phyloP scores from a whole-genome alignment of 2,113 vertebrate species.

The Rhagologus leucostigma region DNA sequence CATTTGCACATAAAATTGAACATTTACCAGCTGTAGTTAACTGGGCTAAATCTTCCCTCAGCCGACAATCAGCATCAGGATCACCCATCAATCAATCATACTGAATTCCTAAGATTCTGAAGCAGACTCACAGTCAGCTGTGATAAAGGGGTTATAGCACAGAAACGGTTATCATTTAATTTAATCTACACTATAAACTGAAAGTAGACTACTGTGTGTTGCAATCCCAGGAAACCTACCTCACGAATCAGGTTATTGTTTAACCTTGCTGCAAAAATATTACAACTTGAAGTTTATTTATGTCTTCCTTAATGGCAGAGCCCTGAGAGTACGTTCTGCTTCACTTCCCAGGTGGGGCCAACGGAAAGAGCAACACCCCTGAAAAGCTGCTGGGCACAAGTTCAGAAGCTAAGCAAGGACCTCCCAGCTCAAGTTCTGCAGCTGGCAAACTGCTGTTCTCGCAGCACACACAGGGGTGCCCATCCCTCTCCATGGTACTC shows the following conservation, averaged over 20 bases:
- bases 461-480: background rate
- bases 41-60: background rate
- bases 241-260: background rate
- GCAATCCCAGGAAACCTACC: background rate
- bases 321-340: background rate
- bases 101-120: background rate
- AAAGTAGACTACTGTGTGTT: background rate
- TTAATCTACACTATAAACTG: background rate
- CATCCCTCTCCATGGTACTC: background rate
- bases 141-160: background rate
- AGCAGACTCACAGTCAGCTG: background rate
- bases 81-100: background rate
- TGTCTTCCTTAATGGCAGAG: background rate
- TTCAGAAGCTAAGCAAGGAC: background rate
- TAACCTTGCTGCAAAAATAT: background rate
- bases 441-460: background rate
- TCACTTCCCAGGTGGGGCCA: background rate
- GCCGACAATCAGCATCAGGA: background rate
- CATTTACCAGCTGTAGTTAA: background rate
- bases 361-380: background rate
- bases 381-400: background rate
- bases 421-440: background rate
- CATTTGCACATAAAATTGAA: background rate
- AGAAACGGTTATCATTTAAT: rapidly evolving
- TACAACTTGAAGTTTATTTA: background rate